phyloP scores from a whole-genome alignment of 2,797 vertebrate species.

The Eulemur rubriventer region DNA sequence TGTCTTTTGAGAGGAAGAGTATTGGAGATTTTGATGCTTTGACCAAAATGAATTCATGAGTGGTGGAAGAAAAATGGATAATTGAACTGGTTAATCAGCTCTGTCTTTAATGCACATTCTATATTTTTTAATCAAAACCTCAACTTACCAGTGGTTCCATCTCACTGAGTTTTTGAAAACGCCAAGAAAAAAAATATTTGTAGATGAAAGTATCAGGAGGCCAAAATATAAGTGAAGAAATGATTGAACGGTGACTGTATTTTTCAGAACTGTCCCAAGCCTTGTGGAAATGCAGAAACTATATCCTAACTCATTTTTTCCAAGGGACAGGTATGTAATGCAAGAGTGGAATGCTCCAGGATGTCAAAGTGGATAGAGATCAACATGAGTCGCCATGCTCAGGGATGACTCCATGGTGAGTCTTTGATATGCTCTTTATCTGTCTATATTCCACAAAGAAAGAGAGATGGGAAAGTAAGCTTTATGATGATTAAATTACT shows the following conservation, averaged over 20 bases:
- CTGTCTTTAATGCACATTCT: neutral
- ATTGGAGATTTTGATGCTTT: neutral
- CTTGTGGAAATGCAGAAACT: neutral
- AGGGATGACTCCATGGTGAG: neutral
- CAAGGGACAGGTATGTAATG: neutral
- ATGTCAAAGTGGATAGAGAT: neutral
- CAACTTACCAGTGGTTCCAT: neutral
- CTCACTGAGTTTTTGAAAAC: neutral
- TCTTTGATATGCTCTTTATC: neutral
- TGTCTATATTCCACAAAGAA: neutral
- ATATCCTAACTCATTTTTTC: neutral
- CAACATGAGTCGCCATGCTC: neutral
- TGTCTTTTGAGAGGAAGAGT: neutral
- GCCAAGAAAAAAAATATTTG: neutral
- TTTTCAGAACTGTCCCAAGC: neutral
- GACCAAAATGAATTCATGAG: neutral
- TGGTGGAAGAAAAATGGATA: neutral
- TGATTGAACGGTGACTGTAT: neutral
- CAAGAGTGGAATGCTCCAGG: neutral
- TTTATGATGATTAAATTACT: conserved; percentile 79
- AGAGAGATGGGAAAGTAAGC: conserved; percentile 15
- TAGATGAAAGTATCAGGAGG: neutral
- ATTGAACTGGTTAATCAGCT: neutral
- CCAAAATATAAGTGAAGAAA: neutral
- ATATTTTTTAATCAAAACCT: neutral